phyloP scores from a whole-genome alignment of 2,113 vertebrate genomes.

The Brachirus orientalis region DNA sequence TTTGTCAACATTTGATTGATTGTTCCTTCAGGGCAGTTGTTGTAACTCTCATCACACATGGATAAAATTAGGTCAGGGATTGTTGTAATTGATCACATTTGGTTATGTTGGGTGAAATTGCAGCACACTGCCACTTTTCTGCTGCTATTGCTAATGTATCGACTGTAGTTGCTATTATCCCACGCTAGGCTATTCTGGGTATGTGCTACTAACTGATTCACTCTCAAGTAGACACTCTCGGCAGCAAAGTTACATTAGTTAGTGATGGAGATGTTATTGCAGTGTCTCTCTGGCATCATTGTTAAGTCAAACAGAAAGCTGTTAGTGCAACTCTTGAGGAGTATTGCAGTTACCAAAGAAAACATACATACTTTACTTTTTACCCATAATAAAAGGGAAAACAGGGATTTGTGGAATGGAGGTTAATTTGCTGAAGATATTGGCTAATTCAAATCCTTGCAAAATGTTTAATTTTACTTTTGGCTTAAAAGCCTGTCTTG shows the following conservation, averaged over 20 bases:
- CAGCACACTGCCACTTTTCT: conserved; percentile 43
- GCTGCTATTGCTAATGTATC: conserved; percentile 65
- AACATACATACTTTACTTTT: not conserved
- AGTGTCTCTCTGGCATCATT: conserved; percentile 32
- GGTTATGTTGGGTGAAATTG: conserved; percentile 28
- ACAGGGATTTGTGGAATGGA: not conserved
- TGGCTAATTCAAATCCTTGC: conserved; percentile 19
- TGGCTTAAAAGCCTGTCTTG: conserved; percentile 49
- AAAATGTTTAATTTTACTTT: conserved; percentile 15
- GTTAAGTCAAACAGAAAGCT: conserved; percentile 9
- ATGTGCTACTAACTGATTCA: conserved; percentile 67
- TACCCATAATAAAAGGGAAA: not conserved
- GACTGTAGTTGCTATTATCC: conserved; percentile 70
- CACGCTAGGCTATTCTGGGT: conserved; percentile 74
- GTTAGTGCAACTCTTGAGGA: not conserved
- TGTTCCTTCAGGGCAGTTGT: not conserved
- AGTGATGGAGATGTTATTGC: conserved; percentile 52
- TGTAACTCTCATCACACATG: too few species aligned
- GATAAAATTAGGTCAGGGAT: too few species aligned
- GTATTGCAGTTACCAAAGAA: conserved; percentile 3
- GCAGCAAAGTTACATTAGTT: conserved; percentile 61
- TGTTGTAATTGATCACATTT: conserved; percentile 27
- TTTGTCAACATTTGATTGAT: conserved; percentile 18
- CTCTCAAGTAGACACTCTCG: conserved; percentile 68
- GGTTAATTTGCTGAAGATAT: conserved; percentile 29